phyloP scores from a whole-genome alignment of 2,113 vertebrate species.

The Lophochroa leadbeateri region DNA sequence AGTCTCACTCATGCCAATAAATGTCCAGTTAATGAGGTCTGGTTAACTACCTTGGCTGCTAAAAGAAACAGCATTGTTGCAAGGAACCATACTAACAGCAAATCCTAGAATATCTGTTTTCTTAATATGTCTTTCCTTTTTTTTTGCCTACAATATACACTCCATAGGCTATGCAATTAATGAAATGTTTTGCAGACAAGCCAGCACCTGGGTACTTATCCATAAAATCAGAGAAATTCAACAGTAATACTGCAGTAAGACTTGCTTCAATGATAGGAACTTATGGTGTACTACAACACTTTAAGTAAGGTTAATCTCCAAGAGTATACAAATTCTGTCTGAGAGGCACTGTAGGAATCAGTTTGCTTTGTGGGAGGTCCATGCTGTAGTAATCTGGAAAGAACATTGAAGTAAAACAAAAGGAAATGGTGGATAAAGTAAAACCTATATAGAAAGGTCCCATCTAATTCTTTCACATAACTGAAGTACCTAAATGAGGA shows the following conservation, averaged over 20 bases:
- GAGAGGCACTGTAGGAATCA: not conserved
- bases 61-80: not conserved
- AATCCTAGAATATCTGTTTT: not conserved
- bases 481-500: not conserved
- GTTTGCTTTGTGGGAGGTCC: not conserved
- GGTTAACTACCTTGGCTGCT: not conserved
- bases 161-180: not conserved
- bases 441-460: not conserved
- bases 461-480: not conserved
- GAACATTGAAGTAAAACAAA: not conserved
- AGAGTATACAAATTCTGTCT: not conserved
- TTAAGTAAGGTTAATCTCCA: not conserved
- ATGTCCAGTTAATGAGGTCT: not conserved
- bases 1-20: conserved; percentile 6
- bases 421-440: not conserved
- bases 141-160: not conserved
- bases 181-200: not conserved
- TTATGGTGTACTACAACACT: not conserved
- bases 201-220: not conserved
- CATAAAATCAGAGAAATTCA: not conserved
- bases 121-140: not conserved
- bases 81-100: not conserved
- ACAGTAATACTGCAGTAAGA: not conserved
- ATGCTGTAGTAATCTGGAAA: not conserved
- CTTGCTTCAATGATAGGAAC: not conserved